phyloP scores from a whole-genome alignment of 1,140 invertebrate species.

The Drosophila santomea region DNA sequence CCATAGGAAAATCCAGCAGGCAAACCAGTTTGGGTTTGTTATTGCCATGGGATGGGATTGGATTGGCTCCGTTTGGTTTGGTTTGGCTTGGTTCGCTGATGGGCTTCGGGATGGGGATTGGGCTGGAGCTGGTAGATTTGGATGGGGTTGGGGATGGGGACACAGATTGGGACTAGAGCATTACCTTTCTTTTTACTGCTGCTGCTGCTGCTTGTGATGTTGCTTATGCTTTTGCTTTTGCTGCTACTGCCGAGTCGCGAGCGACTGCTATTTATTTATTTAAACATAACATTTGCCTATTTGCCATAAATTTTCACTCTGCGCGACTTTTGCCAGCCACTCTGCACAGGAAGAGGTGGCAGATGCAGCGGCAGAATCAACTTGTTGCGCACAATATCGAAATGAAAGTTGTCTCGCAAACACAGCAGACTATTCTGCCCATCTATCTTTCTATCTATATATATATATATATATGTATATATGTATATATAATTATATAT shows the following conservation, averaged over 20 bases:
- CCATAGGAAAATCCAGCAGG: slow-evolving; percentile 56
- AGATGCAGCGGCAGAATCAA: slow-evolving; percentile 15
- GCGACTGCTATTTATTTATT: slow-evolving; percentile 58
- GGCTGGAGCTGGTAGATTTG: neutral
- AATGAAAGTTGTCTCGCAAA: slow-evolving; percentile 17
- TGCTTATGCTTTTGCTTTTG: slow-evolving; percentile 18
- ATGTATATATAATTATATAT: neutral
- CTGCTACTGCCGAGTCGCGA: neutral
- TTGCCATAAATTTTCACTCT: slow-evolving; percentile 51
- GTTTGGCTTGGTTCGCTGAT: neutral
- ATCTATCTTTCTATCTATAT: neutral
- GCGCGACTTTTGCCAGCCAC: slow-evolving; percentile 38
- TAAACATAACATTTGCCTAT: slow-evolving; percentile 60
- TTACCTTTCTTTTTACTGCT: slow-evolving; percentile 71
- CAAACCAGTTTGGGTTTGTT: slow-evolving; percentile 47
- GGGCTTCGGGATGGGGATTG: slow-evolving; percentile 10
- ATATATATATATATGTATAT: neutral
- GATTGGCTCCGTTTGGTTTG: slow-evolving; percentile 5
- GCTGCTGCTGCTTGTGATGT: slow-evolving; percentile 8
- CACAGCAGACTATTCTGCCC: neutral
- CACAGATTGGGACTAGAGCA: slow-evolving; percentile 29
- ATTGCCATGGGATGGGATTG: slow-evolving; percentile 36
- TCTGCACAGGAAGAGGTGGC: slow-evolving; percentile 8
- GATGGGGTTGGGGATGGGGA: slow-evolving; percentile 29
- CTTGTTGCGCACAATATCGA: slow-evolving; percentile 16